Conservation (phyloP, 2,888 invertebrate genomes). For the Leptinotarsa juncta region DNA sequence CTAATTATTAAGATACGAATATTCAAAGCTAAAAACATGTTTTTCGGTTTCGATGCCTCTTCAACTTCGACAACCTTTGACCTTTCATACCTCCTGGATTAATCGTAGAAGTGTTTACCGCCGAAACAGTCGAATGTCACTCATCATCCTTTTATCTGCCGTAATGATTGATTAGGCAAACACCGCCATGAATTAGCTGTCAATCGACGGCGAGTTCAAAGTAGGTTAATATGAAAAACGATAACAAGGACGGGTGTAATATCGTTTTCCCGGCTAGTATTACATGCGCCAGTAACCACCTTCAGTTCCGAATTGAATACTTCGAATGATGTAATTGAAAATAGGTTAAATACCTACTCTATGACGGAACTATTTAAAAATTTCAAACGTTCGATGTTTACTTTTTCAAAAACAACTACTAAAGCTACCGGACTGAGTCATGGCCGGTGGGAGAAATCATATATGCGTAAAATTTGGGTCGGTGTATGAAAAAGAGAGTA, state of each 20-base stretch:
- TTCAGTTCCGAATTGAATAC: neutral
- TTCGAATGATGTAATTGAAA: neutral
- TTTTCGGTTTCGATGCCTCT: too few relatives aligned
- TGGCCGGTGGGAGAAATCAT: too few relatives aligned
- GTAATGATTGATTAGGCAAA: constrained; percentile 16
- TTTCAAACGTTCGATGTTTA: too few relatives aligned
- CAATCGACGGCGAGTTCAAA: constrained; percentile 20
- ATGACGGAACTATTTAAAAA: too few relatives aligned
- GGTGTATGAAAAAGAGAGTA: too few relatives aligned
- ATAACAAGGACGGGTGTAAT: neutral
- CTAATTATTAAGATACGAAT: too few relatives aligned
- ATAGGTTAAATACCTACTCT: too few relatives aligned
- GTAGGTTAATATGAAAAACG: constrained; percentile 3
- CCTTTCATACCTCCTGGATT: neutral
- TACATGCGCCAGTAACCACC: neutral
- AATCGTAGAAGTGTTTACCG: constrained; percentile 8
- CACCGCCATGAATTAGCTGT: constrained; percentile 15
- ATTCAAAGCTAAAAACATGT: too few relatives aligned
- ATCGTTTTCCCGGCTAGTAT: neutral
- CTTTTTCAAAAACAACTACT: too few relatives aligned
- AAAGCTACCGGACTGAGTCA: too few relatives aligned
- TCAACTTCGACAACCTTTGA: too few relatives aligned
- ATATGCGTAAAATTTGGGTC: too few relatives aligned
- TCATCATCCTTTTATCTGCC: constrained; percentile 8
- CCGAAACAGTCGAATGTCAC: constrained; percentile 7